Evolutionary conservation across 2,797 vertebrate genomes (phyloP).

Genomic region (Amphiprion clarkii): DNA sequence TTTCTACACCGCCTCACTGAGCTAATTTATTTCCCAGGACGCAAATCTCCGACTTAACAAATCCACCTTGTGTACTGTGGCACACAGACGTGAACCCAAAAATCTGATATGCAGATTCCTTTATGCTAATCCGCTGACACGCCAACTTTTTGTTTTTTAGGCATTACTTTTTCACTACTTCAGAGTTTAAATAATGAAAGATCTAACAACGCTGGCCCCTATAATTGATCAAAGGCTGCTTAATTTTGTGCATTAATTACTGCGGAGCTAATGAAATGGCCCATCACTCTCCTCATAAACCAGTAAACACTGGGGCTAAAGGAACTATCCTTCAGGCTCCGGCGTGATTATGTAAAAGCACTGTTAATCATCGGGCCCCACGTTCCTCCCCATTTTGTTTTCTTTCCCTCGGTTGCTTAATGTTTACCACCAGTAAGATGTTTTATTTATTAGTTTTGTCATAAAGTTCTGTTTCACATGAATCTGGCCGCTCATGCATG

Average conservation of each 20-base stretch:
- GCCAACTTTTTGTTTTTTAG: slow-evolving; percentile 28
- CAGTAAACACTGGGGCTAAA: slow-evolving; percentile 79
- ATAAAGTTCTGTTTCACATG: slow-evolving; percentile 88
- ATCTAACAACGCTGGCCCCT: slow-evolving; percentile 52
- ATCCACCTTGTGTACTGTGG: slow-evolving; percentile 31
- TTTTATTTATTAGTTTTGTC: slow-evolving; percentile 92
- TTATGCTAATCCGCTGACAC: slow-evolving; percentile 14
- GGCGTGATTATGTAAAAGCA: slow-evolving; percentile 72
- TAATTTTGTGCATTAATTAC: slow-evolving; percentile 80
- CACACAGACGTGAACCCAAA: slow-evolving; percentile 30
- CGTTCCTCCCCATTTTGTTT: slow-evolving; percentile 70
- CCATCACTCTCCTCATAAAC: slow-evolving; percentile 81
- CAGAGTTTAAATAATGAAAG: slow-evolving; percentile 58
- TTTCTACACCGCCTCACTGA: slow-evolving; percentile 46
- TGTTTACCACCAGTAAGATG: slow-evolving; percentile 86
- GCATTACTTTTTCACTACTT: slow-evolving; percentile 33
- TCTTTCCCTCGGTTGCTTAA: slow-evolving; percentile 76
- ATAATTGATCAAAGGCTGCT: slow-evolving; percentile 78
- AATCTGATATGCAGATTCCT: slow-evolving; percentile 7
- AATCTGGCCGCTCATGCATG: slow-evolving; percentile 89
- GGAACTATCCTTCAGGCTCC: slow-evolving; percentile 76
- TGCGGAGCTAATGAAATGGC: slow-evolving; percentile 77
- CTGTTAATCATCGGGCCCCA: slow-evolving; percentile 70
- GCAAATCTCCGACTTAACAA: slow-evolving; percentile 41
- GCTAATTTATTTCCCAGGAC: slow-evolving; percentile 56